A percentile compares a stretch with the other conserved stretches of the same genome.
These are phyloP conservation scores for Agrypnus murinus DNA, from an alignment of 2,888 invertebrate species.

Conservation along the genomic window DNA sequence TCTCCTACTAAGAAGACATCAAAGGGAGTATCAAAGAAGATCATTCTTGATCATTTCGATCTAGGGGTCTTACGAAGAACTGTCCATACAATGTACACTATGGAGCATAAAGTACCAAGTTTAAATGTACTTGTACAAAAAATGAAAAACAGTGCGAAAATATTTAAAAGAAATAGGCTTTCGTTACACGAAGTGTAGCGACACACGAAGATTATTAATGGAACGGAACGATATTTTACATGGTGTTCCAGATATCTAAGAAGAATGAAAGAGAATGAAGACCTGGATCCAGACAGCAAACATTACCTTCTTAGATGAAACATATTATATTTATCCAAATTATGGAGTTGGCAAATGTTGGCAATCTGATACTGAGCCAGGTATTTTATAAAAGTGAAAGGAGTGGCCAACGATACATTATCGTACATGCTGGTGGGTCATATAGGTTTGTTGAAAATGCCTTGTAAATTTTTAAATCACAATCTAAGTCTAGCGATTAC, in stretches of 20 bases:
- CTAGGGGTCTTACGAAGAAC: not conserved
- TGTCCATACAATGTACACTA: not conserved
- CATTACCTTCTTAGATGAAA: too few species aligned
- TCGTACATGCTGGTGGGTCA: not conserved
- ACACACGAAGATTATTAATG: constrained; percentile 15
- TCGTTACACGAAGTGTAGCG: constrained; percentile 6
- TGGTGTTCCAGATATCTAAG: constrained; percentile 23
- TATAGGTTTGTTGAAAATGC: constrained; percentile 28
- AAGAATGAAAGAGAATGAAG: constrained; percentile 13
- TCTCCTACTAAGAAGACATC: too few species aligned
- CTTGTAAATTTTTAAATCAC: constrained; percentile 27
- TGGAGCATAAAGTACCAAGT: constrained; percentile 4
- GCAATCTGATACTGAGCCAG: constrained; percentile 16
- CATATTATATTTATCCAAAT: too few species aligned
- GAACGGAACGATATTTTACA: constrained; percentile 19
- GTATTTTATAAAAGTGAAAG: constrained; percentile 24
- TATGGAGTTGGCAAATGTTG: not conserved
- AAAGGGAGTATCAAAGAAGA: too few species aligned
- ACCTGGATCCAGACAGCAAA: too few species aligned
- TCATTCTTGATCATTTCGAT: too few species aligned
- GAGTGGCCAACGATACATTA: constrained; percentile 6
- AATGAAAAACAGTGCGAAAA: constrained; percentile 8
- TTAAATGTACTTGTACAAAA: constrained; percentile 2
- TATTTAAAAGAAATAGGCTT: constrained; percentile 11
- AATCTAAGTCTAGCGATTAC: constrained; percentile 27